phyloP scores from a whole-genome alignment of 2,113 vertebrate species.

The Neotoma lepida region DNA sequence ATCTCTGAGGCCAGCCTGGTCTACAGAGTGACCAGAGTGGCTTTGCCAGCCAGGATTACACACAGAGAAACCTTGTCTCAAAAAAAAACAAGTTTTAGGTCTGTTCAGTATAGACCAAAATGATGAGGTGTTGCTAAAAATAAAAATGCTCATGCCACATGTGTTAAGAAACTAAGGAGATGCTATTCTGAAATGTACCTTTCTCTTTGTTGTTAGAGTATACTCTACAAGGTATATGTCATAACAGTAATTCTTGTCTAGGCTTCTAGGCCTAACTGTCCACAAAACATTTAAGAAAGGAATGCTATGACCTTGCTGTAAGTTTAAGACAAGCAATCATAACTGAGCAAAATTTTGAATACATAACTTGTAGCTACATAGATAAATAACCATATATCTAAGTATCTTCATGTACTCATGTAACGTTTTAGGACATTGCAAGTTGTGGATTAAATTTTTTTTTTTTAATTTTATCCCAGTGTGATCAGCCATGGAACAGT shows the following conservation, averaged over 20 bases:
- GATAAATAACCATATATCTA: not conserved
- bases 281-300: not conserved
- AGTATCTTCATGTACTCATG: not conserved
- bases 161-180: not conserved
- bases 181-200: not conserved
- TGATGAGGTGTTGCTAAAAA: slow-evolving; percentile 33
- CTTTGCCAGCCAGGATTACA: not conserved
- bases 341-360: not conserved
- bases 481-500: too few species aligned
- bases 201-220: slow-evolving; percentile 31
- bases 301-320: not conserved
- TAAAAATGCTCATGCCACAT: not conserved
- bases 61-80: not conserved
- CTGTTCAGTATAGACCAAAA: not conserved
- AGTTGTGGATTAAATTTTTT: not conserved
- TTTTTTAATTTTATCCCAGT: too few species aligned
- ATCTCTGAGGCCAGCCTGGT: not conserved
- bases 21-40: not conserved
- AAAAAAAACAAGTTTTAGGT: slow-evolving; percentile 14
- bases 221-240: not conserved
- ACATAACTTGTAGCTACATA: not conserved
- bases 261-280: not conserved
- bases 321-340: slow-evolving; percentile 17
- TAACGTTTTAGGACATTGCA: not conserved
- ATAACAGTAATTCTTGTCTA: not conserved